These are phyloP conservation scores for Rhipidura dahli DNA, from an alignment of 2,113 vertebrate species.

Conservation along the genomic window DNA sequence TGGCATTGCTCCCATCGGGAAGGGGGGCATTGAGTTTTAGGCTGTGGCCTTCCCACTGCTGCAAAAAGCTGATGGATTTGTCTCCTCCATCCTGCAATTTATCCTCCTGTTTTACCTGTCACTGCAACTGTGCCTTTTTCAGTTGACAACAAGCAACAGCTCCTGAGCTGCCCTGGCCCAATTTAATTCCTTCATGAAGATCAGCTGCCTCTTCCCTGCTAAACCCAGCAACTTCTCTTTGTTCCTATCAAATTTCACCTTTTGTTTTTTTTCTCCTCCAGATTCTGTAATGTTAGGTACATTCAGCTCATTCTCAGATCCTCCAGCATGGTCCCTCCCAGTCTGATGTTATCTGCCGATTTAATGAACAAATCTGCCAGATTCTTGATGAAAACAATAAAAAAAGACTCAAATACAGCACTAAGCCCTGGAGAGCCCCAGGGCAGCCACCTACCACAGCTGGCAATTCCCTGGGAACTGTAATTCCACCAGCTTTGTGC, in stretches of 20 bases:
- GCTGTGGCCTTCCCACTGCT: not conserved
- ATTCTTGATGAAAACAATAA: constrained; percentile 10
- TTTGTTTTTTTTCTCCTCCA: accelerated
- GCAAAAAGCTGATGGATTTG: not conserved
- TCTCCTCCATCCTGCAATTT: not conserved
- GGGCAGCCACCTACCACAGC: constrained; percentile 43
- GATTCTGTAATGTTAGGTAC: not conserved
- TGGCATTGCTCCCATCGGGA: not conserved
- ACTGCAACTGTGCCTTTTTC: not conserved
- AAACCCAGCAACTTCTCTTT: not conserved
- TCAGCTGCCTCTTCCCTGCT: not conserved
- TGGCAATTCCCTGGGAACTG: not conserved
- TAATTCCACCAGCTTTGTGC: not conserved
- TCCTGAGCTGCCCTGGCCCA: not conserved
- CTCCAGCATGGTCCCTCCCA: not conserved
- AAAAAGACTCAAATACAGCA: not conserved
- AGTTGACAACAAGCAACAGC: not conserved
- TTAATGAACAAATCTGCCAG: constrained; percentile 15
- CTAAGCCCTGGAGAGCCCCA: not conserved
- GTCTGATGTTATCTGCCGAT: constrained; percentile 18
- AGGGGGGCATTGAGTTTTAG: accelerated
- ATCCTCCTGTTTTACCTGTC: not conserved
- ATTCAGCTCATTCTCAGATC: not conserved
- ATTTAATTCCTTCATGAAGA: not conserved
- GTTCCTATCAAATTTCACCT: not conserved